Percentiles rank a stretch among this genome's conserved stretches.
These are phyloP conservation scores for Nasonovia ribisnigri DNA, from an alignment of 2,888 invertebrate genomes.

Conservation along the genomic window DNA sequence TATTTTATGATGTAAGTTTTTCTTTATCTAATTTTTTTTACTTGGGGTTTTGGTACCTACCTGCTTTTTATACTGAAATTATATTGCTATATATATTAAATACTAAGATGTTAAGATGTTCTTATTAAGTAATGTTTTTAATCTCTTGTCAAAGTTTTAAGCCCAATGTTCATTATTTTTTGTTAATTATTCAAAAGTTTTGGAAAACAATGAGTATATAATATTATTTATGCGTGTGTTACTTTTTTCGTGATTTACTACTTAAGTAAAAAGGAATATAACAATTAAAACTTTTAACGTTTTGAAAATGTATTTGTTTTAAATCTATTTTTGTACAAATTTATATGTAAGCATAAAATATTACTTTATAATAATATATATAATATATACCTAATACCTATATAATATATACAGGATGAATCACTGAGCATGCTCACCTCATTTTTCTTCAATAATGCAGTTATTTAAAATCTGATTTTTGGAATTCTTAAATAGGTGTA, in stretches of 20 bases:
- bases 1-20: background rate
- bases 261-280: background rate
- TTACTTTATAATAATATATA: background rate
- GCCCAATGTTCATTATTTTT: background rate
- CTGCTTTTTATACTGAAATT: background rate
- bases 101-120: background rate
- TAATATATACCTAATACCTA: too few species aligned
- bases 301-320: background rate
- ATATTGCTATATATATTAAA: background rate
- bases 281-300: background rate
- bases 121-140: background rate
- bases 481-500: too few species aligned
- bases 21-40: background rate
- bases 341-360: background rate
- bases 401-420: too few species aligned
- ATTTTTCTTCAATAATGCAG: too few species aligned
- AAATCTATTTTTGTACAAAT: background rate
- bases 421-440: too few species aligned
- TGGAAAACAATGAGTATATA: background rate
- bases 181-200: background rate
- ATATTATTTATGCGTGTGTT: background rate
- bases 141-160: constrained; percentile 14
- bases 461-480: too few species aligned
- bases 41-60: background rate
- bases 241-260: background rate